Evolutionary conservation across 2,888 invertebrate species (phyloP), one percentile per base, ranked within the genome.

Genomic region (Patella ulyssiponensis): DNA sequence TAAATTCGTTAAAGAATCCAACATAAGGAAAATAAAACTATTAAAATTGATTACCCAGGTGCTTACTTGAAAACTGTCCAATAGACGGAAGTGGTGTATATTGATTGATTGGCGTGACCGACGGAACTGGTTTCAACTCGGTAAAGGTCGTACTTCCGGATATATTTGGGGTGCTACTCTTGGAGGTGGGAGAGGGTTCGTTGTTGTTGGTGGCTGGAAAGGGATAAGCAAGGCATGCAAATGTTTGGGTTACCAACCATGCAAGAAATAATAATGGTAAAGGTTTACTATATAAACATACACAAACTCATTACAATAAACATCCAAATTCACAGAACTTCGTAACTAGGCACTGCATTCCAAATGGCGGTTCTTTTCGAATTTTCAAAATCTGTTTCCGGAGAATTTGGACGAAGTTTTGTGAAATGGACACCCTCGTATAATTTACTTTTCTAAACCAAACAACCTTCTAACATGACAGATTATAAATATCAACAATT

Each of bases 51-150:
- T 44, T 44, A 44, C 44, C 44, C 44, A 64, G 20, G 20, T 27
- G 73, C 78, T 78, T 81, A 81, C 81, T 81, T 76, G 81, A 81
- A 77, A 81, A 81, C 51, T 81, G 78, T 76, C 79, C 79, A 71
- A 82, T 76, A 70, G 80, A 75, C 70, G 80, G 80, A 64, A 80
- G 80, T 73, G 76, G 80, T 70, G 76, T 76, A 72, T 79, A 78
- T 52, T 72, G 75, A 76, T 72, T 78, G 75, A 75, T 54, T 17
- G 75, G 78, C n/a, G 73, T 73, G n/a, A 72, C 74, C 27, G 78
- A 72, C 73, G 53, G 69, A 27, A 82, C 80, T 75, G 81, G 81
- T 77, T 82, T 80, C 72, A 82, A 72, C 72, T 82, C 81, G 23
- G 81, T 82, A 74, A 82, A 80, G 52, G 79, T 79, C 51, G 80